Conservation (phyloP, 2,888 invertebrate species). For the Athetis lepigone region DNA sequence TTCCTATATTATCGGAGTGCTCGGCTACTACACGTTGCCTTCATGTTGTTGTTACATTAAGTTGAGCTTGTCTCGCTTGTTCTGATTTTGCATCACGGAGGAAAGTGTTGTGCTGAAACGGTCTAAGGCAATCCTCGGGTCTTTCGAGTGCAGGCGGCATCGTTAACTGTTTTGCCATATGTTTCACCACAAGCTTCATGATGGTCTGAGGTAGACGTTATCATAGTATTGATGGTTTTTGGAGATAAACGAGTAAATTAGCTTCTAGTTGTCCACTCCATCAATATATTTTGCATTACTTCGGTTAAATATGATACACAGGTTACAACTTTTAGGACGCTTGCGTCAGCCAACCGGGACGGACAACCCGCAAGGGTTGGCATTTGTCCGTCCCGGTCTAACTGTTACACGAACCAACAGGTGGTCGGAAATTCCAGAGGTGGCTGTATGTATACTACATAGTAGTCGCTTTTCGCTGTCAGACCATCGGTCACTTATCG, state of each 20-base stretch:
- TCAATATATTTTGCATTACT: not conserved
- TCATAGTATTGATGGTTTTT: slow-evolving; percentile 1
- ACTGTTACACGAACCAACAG: too few relatives aligned
- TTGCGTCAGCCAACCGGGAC: too few relatives aligned
- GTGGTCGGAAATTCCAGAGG: not conserved
- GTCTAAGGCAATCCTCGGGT: slow-evolving; percentile 31
- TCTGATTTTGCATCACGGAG: slow-evolving; percentile 51
- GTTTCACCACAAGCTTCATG: slow-evolving; percentile 30
- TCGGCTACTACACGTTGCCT: slow-evolving; percentile 18
- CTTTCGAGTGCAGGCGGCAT: slow-evolving; percentile 14
- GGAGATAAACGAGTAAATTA: not conserved
- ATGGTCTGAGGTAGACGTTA: slow-evolving; percentile 2
- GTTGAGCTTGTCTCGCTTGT: slow-evolving; percentile 45
- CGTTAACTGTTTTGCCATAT: slow-evolving; percentile 35
- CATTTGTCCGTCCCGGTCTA: too few relatives aligned
- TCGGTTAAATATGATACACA: too few relatives aligned
- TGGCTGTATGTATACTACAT: not conserved
- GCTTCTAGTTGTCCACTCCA: not conserved
- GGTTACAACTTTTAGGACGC: too few relatives aligned
- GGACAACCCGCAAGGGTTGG: too few relatives aligned
- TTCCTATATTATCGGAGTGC: slow-evolving; percentile 26
- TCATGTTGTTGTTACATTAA: slow-evolving; percentile 37
- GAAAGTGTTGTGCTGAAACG: slow-evolving; percentile 37
- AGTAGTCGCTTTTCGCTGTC: too few relatives aligned
- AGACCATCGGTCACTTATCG: too few relatives aligned